Base-by-base conservation (phyloP, 2,888 invertebrate species). In the Fragum whitleyi region DNA sequence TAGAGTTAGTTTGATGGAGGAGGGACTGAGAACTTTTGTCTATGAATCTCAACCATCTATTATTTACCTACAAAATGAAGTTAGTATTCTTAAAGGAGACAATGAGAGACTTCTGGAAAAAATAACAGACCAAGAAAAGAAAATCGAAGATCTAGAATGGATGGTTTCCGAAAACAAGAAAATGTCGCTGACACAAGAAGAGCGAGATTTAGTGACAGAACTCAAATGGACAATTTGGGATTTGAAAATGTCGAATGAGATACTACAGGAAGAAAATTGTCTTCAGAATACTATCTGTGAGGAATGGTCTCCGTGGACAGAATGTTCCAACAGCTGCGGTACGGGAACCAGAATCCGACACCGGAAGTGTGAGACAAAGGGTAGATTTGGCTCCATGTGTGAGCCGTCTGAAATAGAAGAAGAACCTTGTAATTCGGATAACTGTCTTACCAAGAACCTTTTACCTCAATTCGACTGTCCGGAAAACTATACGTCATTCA, bases 171-270 rank as follows among this genome's bases (percentile, higher is more conserved):
- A 81, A 26, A 28, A 77, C 2, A 76, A 69, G 47, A 26, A n/a
- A 3, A 23, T 51, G 21, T 62, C 74, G 21, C 47, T 81, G 2
- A 28, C 76, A 11, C 28, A n/a, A 6, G 81, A 81, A 32, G 81
- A 81, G 21, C 36, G 76, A 21, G 74, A 85, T 59, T n/a, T 77
- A 14, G 74, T 85, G 0, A 71, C 79, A 2, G 81, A 81, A 59
- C 28, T 85, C 14, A 74, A 81, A 42, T 81, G 81, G 84, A 81
- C 81, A 19, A 53, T 81, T 14, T 85, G 73, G 55, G 84, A 85
- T 42, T 53, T 85, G 59, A 81, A 81, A 51, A 53, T 74, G 7
- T 67, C 79, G 2, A 79, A 73, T 28, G 29, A 47, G 16, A 62
- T 65, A 16, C 68, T 85, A 0, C 67, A 79, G 26, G 81, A 81